Evolutionary conservation across 2,113 vertebrate species (phyloP).

Genomic region (Pygoscelis antarcticus): DNA sequence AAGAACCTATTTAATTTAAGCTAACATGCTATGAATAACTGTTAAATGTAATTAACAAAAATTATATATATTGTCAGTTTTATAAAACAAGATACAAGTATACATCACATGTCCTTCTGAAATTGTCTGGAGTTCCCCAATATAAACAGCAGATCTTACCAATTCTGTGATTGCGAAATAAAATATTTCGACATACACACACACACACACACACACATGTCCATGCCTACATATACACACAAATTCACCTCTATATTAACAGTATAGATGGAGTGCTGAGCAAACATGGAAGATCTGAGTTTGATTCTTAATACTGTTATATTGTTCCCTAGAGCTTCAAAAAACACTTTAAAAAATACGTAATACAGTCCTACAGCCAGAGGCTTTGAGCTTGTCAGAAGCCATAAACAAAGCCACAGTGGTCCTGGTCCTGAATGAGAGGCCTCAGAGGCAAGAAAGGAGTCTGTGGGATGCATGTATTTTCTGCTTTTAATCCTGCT

Average conservation of each 20-base stretch:
- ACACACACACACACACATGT: not conserved
- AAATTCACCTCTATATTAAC: not conserved
- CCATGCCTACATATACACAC: not conserved
- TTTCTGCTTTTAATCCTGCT: slow-evolving; percentile 29
- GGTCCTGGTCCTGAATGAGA: slow-evolving; percentile 2
- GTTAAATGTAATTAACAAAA: not conserved
- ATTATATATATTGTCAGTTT: not conserved
- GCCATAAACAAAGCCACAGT: not conserved
- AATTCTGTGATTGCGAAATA: not conserved
- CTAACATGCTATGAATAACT: not conserved
- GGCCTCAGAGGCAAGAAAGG: slow-evolving; percentile 13
- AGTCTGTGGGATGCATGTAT: not conserved
- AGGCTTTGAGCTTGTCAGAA: slow-evolving; percentile 19
- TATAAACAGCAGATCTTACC: not conserved
- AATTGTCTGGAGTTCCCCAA: not conserved
- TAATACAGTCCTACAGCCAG: not conserved
- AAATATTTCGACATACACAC: not conserved
- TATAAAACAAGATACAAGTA: not conserved
- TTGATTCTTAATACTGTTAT: not conserved
- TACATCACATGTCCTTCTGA: not conserved
- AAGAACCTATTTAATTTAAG: not conserved
- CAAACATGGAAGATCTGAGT: not conserved
- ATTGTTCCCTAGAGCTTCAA: not conserved
- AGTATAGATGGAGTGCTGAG: not conserved
- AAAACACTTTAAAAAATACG: not conserved